These are phyloP conservation scores for Cerastis rubricosa DNA, from an alignment of 2,888 invertebrate genomes.

Conservation along the genomic window DNA sequence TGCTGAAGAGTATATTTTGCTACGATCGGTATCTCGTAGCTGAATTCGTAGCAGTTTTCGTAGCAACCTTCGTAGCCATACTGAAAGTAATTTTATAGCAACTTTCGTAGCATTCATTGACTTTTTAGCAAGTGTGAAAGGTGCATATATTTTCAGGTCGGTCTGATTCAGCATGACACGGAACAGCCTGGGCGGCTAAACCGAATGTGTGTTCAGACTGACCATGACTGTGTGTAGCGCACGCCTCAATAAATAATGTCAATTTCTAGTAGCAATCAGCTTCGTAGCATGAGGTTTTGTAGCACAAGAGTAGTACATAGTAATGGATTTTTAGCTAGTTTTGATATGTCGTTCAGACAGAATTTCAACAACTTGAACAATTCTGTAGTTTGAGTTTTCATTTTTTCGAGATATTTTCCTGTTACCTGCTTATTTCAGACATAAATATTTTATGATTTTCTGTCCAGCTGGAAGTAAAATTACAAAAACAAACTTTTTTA, in stretches of 20 bases:
- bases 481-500: constrained; percentile 60
- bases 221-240: neutral
- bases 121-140: neutral
- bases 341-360: neutral
- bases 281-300: neutral
- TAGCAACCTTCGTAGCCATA: constrained; percentile 11
- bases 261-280: neutral
- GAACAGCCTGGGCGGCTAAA: neutral
- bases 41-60: neutral
- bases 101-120: constrained; percentile 1
- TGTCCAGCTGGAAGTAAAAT: constrained; percentile 39
- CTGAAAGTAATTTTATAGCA: no score
- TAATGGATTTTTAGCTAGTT: neutral
- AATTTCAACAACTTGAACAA: neutral
- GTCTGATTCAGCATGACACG: neutral
- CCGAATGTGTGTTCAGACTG: neutral
- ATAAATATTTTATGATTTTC: constrained; percentile 37
- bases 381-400: neutral
- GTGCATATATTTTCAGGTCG: neutral
- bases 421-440: neutral
- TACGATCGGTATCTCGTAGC: constrained; percentile 3
- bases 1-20: constrained; percentile 6
- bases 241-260: neutral
- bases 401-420: constrained; percentile 5
- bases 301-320: neutral